These are phyloP conservation scores for Gallinago jamesoni DNA, from an alignment of 2,113 vertebrate species.

Conservation along the genomic window DNA sequence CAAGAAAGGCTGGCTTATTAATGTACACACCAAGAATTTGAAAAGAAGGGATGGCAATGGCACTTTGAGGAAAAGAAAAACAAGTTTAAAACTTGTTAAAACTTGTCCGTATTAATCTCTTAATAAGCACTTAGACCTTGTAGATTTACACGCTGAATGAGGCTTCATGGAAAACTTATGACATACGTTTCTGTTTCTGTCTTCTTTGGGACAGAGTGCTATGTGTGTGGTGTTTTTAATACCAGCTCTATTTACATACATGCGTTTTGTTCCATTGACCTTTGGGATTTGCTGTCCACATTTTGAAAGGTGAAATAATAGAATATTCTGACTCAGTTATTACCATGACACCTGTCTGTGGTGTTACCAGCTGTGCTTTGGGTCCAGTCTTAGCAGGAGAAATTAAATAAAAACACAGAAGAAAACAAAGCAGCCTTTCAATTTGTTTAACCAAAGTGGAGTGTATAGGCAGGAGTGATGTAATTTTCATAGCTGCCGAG, in stretches of 20 bases:
- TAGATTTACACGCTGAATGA: background rate
- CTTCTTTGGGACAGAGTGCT: background rate
- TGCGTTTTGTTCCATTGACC: background rate
- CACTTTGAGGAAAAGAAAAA: background rate
- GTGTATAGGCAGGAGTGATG: background rate
- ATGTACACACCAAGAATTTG: background rate
- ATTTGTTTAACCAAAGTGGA: background rate
- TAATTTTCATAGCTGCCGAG: background rate
- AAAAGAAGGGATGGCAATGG: background rate
- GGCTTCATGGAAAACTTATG: background rate
- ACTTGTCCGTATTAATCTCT: background rate
- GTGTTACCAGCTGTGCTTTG: background rate
- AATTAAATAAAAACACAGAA: background rate
- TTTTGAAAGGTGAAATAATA: background rate
- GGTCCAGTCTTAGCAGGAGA: background rate
- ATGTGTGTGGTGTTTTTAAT: fast-evolving
- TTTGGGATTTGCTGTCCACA: background rate
- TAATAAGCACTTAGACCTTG: background rate
- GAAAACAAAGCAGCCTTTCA: background rate
- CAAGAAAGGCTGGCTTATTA: background rate
- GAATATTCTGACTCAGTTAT: background rate
- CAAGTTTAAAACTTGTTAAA: background rate
- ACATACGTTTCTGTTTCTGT: background rate
- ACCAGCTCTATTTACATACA: background rate
- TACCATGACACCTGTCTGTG: background rate